phyloP scores from a whole-genome alignment of 2,888 invertebrate genomes.

The Hetaerina titia region DNA sequence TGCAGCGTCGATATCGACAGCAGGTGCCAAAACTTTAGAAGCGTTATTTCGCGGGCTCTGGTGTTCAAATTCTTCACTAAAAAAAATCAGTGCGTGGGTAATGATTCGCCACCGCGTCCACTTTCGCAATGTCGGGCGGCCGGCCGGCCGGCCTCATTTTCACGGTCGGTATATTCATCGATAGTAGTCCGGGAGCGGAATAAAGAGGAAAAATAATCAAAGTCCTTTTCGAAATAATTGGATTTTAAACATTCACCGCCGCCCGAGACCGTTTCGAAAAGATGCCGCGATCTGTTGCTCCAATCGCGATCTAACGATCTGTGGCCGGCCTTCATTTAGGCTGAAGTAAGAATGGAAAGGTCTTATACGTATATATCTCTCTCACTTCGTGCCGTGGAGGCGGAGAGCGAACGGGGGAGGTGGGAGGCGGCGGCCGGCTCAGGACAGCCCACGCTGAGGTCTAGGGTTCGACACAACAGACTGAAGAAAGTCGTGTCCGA shows the following conservation, averaged over 20 bases:
- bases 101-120: background rate
- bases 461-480: background rate
- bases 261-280: background rate
- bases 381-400: background rate
- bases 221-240: constrained; percentile 43
- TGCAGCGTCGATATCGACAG: background rate
- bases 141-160: background rate
- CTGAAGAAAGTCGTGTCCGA: too few relatives aligned
- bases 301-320: constrained; percentile 60
- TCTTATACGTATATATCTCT: background rate
- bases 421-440: background rate
- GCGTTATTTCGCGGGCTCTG: background rate
- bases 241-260: constrained; percentile 56
- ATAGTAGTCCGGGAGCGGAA: background rate
- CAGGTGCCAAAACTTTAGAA: background rate
- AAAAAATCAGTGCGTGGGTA: background rate
- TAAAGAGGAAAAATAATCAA: background rate
- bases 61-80: background rate
- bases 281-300: constrained; percentile 54
- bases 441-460: background rate
- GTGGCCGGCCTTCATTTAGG: constrained; percentile 42
- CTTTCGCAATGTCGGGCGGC: background rate
- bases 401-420: background rate
- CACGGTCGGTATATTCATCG: background rate
- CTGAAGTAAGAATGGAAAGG: background rate